Conservation (phyloP, 2,113 vertebrate species). For the Speoplatyrhinus poulsoni region DNA sequence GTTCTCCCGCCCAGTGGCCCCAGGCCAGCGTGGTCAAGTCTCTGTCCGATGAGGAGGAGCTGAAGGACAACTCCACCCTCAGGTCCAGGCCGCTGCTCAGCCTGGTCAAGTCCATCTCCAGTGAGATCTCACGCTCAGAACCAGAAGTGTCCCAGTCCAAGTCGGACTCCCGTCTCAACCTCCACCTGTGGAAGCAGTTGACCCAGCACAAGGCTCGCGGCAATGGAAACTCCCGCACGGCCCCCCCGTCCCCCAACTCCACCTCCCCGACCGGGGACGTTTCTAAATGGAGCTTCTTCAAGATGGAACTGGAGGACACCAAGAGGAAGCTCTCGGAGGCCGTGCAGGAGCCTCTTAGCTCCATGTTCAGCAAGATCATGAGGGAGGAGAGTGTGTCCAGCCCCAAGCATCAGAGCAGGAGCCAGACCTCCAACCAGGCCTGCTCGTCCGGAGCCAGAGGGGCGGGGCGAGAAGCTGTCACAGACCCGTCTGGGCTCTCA, state of each 20-base stretch:
- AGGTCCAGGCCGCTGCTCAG: slow-evolving; percentile 77
- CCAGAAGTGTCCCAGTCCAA: slow-evolving; percentile 81
- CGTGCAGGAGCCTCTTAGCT: slow-evolving; percentile 79
- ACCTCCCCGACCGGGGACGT: slow-evolving; percentile 75
- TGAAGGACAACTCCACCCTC: slow-evolving; percentile 72
- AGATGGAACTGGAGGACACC: slow-evolving; percentile 85
- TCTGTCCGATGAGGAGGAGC: slow-evolving; percentile 78
- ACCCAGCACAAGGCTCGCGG: slow-evolving; percentile 74
- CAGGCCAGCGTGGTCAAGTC: slow-evolving; percentile 80
- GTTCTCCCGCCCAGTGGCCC: slow-evolving; percentile 68
- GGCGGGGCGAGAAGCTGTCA: slow-evolving; percentile 45
- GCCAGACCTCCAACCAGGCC: slow-evolving; percentile 24
- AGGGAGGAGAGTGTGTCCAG: slow-evolving; percentile 78
- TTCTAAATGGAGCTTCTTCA: slow-evolving; percentile 79
- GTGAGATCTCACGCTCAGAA: slow-evolving; percentile 78
- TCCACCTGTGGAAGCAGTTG: slow-evolving; percentile 82
- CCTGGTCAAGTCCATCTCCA: slow-evolving; percentile 85
- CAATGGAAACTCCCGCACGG: slow-evolving; percentile 80
- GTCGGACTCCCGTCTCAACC: slow-evolving; percentile 82
- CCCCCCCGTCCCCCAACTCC: slow-evolving; percentile 78
- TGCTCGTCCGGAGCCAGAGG: slow-evolving; percentile 46
- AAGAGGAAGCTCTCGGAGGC: slow-evolving; percentile 79
- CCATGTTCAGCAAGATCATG: slow-evolving; percentile 85
- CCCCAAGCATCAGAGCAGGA: slow-evolving; percentile 65
- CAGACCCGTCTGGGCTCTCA: slow-evolving; percentile 31